These are phyloP conservation scores for Catostylus mosaicus DNA, from an alignment of 30 jellyfish, hydroid and myxozoan genomes.

Conservation along the genomic window DNA sequence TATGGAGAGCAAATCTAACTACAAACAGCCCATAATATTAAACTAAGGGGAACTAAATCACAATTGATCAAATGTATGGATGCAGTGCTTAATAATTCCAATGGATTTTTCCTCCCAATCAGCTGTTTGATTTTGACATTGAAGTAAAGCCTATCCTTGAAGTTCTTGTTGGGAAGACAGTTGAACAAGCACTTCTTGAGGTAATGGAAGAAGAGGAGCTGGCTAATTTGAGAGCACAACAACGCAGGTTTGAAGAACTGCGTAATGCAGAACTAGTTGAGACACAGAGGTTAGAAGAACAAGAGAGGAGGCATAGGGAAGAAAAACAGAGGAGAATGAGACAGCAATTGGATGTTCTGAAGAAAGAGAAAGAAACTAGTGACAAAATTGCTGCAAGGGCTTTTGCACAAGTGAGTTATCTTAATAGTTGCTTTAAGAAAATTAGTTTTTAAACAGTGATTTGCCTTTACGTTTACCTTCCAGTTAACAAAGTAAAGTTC, in stretches of 20 bases:
- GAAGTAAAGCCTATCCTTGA: conserved; percentile 97
- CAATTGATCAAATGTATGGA: too few relatives aligned
- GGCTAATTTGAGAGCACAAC: conserved; percentile 91
- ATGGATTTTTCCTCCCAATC: neutral
- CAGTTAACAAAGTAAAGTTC: too few relatives aligned
- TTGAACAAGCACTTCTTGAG: conserved; percentile 93
- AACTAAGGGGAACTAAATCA: too few relatives aligned
- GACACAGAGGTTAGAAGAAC: conserved; percentile 94
- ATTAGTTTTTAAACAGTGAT: neutral
- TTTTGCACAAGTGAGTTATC: conserved; percentile 86
- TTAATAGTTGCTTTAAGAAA: neutral
- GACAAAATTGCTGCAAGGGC: conserved; percentile 96
- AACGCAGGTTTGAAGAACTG: conserved; percentile 90
- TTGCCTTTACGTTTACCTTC: neutral
- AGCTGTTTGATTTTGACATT: conserved; percentile 92
- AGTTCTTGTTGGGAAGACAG: conserved; percentile 95
- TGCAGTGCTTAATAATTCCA: too few relatives aligned
- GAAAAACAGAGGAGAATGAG: conserved; percentile 95
- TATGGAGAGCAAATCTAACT: too few relatives aligned
- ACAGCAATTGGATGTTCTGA: conserved; percentile 89
- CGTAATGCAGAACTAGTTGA: conserved; percentile 95
- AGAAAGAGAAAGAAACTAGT: conserved; percentile 82
- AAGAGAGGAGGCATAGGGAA: conserved; percentile 95
- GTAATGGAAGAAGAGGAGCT: conserved; percentile 98
- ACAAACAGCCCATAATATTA: too few relatives aligned